Conservation (phyloP, 1,140 invertebrate genomes). For the Acromyrmex charruanus region DNA sequence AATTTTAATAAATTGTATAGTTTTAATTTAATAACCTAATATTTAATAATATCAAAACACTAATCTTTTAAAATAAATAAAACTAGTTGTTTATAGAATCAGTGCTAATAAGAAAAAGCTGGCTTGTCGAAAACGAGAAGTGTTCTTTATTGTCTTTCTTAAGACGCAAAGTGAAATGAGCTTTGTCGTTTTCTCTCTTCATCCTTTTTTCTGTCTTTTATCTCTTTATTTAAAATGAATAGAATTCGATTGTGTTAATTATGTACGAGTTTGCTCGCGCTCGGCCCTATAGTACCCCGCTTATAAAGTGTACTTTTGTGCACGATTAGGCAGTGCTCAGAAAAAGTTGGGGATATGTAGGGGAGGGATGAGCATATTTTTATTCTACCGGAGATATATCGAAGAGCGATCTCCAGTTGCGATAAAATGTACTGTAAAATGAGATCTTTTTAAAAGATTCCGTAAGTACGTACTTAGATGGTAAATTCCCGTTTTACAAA, state of each 20-base stretch:
- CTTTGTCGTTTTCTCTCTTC: slow-evolving; percentile 43
- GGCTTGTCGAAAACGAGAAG: background rate
- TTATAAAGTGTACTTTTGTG: slow-evolving; percentile 57
- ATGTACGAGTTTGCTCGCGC: slow-evolving; percentile 62
- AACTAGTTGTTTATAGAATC: background rate
- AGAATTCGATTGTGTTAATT: slow-evolving; percentile 46
- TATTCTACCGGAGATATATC: background rate
- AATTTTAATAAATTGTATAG: background rate
- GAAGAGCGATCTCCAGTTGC: background rate
- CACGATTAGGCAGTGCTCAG: slow-evolving; percentile 77
- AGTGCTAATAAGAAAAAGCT: background rate
- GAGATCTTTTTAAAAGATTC: slow-evolving; percentile 52
- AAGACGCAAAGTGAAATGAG: slow-evolving; percentile 4
- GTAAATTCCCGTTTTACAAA: background rate
- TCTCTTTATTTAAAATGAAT: slow-evolving; percentile 25
- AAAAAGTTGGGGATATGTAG: slow-evolving; percentile 74
- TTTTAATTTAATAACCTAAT: slow-evolving; percentile 4
- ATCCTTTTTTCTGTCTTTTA: background rate
- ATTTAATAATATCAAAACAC: background rate
- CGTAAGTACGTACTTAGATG: slow-evolving; percentile 49
- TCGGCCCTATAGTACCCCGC: slow-evolving; percentile 64
- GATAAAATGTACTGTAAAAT: slow-evolving; percentile 36
- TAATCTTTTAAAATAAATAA: background rate
- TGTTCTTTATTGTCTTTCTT: slow-evolving; percentile 25
- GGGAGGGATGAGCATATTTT: slow-evolving; percentile 39